Conservation (phyloP, 2,888 invertebrate species). For the Dryocosmus kuriphilus region DNA sequence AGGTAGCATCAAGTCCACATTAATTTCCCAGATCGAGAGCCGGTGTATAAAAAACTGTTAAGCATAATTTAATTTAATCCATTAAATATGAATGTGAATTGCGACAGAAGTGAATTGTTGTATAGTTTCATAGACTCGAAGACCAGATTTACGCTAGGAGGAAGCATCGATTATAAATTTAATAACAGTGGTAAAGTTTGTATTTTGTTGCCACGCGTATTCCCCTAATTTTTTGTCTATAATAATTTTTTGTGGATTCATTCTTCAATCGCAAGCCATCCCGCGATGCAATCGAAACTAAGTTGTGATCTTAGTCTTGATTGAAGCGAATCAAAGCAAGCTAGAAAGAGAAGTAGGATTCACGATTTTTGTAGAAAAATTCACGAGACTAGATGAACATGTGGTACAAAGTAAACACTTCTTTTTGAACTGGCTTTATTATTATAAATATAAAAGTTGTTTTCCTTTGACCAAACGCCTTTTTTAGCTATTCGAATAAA, state of each 20-base stretch:
- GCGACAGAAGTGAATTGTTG: slow-evolving; percentile 64
- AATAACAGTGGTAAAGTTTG: slow-evolving; percentile 61
- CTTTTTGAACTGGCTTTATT: slow-evolving; percentile 58
- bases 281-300: slow-evolving; percentile 41
- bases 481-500: slow-evolving; percentile 57
- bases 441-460: slow-evolving; percentile 52
- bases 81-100: slow-evolving; percentile 65
- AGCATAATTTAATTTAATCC: slow-evolving; percentile 72
- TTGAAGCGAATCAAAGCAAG: slow-evolving; percentile 21
- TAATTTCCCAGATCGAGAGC: slow-evolving; percentile 55
- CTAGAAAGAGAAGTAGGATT: background rate
- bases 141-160: slow-evolving; percentile 53
- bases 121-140: slow-evolving; percentile 61
- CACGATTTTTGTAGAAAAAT: slow-evolving; percentile 9
- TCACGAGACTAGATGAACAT: slow-evolving; percentile 19
- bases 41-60: slow-evolving; percentile 66
- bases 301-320: slow-evolving; percentile 30
- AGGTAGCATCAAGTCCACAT: slow-evolving; percentile 62
- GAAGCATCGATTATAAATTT: slow-evolving; percentile 58
- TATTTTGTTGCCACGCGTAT: slow-evolving; percentile 55
- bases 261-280: slow-evolving; percentile 31
- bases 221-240: slow-evolving; percentile 41
- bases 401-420: slow-evolving; percentile 53
- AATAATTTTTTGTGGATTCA: slow-evolving; percentile 14
- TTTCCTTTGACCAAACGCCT: slow-evolving; percentile 58